These are phyloP conservation scores for Ageneiosus marmoratus DNA, from an alignment of 2,113 vertebrate genomes.

Conservation along the genomic window DNA sequence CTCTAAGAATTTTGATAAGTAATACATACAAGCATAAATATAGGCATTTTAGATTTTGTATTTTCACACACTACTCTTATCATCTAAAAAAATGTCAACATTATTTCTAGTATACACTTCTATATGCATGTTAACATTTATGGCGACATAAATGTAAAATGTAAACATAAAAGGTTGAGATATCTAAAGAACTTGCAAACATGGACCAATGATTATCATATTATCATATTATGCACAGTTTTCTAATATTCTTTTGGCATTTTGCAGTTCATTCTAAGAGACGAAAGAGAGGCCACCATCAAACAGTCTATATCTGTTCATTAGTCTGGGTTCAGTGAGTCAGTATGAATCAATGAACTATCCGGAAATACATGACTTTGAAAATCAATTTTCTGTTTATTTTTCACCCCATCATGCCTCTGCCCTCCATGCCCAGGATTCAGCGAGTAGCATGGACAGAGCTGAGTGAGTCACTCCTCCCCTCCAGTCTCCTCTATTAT, in stretches of 20 bases:
- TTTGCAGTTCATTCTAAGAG: neutral
- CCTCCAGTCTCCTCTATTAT: slow-evolving; percentile 23
- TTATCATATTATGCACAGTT: neutral
- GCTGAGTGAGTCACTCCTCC: slow-evolving; percentile 66
- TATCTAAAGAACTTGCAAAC: neutral
- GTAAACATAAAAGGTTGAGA: neutral
- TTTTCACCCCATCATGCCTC: slow-evolving; percentile 17
- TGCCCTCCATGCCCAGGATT: slow-evolving; percentile 55
- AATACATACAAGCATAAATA: neutral
- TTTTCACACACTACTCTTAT: neutral
- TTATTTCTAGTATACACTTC: neutral
- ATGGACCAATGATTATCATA: neutral
- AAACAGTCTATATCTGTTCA: slow-evolving; percentile 14
- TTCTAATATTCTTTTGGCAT: neutral
- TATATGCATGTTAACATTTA: neutral
- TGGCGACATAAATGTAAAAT: no score
- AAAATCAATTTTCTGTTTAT: slow-evolving; percentile 50
- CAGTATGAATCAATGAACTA: slow-evolving; percentile 36
- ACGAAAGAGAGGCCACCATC: neutral
- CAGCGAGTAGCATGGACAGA: slow-evolving; percentile 55
- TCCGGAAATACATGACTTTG: slow-evolving; percentile 12
- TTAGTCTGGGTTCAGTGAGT: slow-evolving; percentile 23
- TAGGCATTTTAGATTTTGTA: neutral
- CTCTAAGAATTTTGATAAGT: neutral
- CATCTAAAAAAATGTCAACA: neutral